Conservation (phyloP, 2,113 vertebrate species). For the Crotalus viridis region DNA sequence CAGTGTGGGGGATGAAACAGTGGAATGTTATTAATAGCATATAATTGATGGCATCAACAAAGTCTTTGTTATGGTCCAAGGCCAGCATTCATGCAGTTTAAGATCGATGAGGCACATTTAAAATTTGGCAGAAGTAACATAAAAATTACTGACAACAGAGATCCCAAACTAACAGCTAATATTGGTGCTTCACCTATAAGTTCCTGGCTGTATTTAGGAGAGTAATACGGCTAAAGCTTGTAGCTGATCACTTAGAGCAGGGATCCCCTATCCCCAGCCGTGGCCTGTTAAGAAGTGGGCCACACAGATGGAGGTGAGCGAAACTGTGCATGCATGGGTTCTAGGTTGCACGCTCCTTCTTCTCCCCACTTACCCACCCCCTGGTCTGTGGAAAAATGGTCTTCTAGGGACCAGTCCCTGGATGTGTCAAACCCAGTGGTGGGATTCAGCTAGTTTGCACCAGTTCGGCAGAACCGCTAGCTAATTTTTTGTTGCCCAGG, state of each 20-base stretch:
- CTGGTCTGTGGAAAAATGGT: too few relatives aligned
- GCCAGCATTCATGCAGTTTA: background rate
- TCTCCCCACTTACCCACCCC: too few relatives aligned
- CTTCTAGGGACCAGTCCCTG: too few relatives aligned
- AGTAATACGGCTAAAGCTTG: background rate
- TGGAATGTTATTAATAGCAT: background rate
- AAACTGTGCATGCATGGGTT: background rate
- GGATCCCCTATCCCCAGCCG: background rate
- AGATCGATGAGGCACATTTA: background rate
- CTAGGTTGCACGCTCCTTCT: background rate
- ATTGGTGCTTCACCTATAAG: background rate
- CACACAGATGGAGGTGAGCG: background rate
- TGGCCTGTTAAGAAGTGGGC: background rate
- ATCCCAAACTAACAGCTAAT: background rate
- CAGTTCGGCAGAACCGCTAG: too few relatives aligned
- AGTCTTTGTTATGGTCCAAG: background rate
- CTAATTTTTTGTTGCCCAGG: too few relatives aligned
- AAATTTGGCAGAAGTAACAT: background rate
- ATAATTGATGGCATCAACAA: constrained; percentile 6
- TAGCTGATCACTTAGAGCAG: background rate
- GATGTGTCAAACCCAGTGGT: too few relatives aligned
- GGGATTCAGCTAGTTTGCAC: too few relatives aligned
- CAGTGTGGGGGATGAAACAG: background rate
- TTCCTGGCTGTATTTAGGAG: background rate
- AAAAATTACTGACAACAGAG: background rate